A percentile compares a stretch with the other conserved stretches of the same genome.
Evolutionary conservation across 2,113 vertebrate species (phyloP).

Genomic region (Ictalurus punctatus): DNA sequence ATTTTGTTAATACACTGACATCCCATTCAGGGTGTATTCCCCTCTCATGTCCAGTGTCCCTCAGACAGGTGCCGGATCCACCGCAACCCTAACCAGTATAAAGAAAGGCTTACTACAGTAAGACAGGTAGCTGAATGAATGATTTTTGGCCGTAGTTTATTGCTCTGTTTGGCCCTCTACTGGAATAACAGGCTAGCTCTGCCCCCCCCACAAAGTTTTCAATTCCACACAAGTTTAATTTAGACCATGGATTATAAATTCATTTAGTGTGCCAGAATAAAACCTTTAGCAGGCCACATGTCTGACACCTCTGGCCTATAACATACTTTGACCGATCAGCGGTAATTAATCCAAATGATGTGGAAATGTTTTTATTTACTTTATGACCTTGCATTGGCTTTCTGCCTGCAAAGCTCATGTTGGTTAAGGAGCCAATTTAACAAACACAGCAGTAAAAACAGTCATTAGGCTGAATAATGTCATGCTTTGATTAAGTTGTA

Average conservation of each 20-base stretch:
- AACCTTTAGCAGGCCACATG: background rate
- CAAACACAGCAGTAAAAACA: background rate
- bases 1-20: background rate
- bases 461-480: background rate
- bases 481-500: background rate
- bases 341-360: conserved; percentile 4
- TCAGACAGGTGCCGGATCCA: background rate
- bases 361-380: background rate
- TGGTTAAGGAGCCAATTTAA: background rate
- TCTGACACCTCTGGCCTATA: background rate
- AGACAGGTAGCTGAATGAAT: background rate
- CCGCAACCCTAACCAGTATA: background rate
- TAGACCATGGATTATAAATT: background rate
- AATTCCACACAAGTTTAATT: background rate
- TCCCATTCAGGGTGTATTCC: background rate
- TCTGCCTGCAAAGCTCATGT: background rate
- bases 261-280: background rate
- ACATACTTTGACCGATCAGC: background rate
- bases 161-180: background rate
- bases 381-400: conserved; percentile 12
- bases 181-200: background rate
- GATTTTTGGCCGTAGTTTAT: background rate
- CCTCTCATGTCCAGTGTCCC: background rate
- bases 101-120: background rate
- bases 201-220: background rate